Percentiles rank a stretch among this genome's conserved stretches.
phyloP scores from a whole-genome alignment of 2,113 vertebrate species.

The Lophura nycthemera region DNA sequence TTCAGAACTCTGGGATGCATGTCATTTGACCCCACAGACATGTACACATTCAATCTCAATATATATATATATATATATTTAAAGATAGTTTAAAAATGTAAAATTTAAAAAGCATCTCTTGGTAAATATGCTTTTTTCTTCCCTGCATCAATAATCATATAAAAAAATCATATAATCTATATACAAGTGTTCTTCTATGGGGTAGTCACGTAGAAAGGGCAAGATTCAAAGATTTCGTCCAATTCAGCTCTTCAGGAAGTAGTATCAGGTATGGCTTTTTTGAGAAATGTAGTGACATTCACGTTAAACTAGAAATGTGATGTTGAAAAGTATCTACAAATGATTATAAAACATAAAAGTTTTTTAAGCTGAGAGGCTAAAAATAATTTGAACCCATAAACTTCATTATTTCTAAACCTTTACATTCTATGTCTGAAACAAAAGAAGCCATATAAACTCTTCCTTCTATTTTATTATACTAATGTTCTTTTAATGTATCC shows the following conservation, averaged over 20 bases:
- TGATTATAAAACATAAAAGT: neutral
- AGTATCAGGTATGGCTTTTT: neutral
- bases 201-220: neutral
- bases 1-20: no score
- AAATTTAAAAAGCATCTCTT: neutral
- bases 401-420: neutral
- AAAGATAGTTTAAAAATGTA: neutral
- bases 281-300: neutral
- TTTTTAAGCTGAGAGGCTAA: neutral
- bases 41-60: no score
- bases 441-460: neutral
- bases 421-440: neutral
- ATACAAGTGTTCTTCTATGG: neutral
- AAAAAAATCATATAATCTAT: neutral
- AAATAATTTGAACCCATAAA: neutral
- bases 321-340: neutral
- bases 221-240: neutral
- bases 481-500: neutral
- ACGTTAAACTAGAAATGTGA: neutral
- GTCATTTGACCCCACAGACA: no score
- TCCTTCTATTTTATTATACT: neutral
- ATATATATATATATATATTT: neutral
- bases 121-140: neutral
- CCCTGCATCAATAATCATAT: accelerated
- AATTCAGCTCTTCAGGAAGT: neutral